phyloP scores from a whole-genome alignment of 2,888 invertebrate species.

The Hemaris fuciformis region DNA sequence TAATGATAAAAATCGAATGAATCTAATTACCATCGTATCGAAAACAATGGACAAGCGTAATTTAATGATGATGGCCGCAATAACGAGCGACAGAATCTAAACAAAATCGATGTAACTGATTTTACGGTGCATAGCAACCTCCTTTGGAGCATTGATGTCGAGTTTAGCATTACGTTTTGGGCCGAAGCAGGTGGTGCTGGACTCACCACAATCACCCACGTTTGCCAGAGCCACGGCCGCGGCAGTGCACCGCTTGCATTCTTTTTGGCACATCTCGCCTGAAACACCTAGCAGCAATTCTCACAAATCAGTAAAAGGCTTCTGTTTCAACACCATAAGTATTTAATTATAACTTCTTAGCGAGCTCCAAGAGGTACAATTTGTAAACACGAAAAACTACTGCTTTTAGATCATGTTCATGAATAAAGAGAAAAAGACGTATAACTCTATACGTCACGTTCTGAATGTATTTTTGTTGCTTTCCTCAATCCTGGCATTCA shows the following conservation, averaged over 20 bases:
- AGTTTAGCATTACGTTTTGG: constrained; percentile 12
- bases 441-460: too few relatives aligned
- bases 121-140: constrained; percentile 20
- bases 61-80: constrained; percentile 30
- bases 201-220: constrained; percentile 69
- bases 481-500: neutral
- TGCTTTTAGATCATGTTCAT: too few relatives aligned
- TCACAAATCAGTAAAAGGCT: constrained; percentile 21
- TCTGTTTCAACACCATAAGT: neutral
- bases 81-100: constrained; percentile 33
- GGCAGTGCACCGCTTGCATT: constrained; percentile 70
- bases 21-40: constrained; percentile 17
- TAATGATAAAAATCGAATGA: neutral
- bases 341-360: too few relatives aligned
- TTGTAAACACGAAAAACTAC: too few relatives aligned
- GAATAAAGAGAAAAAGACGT: too few relatives aligned
- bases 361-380: too few relatives aligned
- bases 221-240: constrained; percentile 62
- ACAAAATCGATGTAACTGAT: constrained; percentile 16
- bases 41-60: constrained; percentile 30
- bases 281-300: constrained; percentile 55
- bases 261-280: constrained; percentile 53
- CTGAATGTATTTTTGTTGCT: too few relatives aligned
- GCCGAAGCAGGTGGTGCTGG: constrained; percentile 17
- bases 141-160: neutral